Evolutionary conservation across 2,113 vertebrate species (phyloP), one percentile per base, ranked within the genome.

Genomic region (Petrocephalus zakoni): DNA sequence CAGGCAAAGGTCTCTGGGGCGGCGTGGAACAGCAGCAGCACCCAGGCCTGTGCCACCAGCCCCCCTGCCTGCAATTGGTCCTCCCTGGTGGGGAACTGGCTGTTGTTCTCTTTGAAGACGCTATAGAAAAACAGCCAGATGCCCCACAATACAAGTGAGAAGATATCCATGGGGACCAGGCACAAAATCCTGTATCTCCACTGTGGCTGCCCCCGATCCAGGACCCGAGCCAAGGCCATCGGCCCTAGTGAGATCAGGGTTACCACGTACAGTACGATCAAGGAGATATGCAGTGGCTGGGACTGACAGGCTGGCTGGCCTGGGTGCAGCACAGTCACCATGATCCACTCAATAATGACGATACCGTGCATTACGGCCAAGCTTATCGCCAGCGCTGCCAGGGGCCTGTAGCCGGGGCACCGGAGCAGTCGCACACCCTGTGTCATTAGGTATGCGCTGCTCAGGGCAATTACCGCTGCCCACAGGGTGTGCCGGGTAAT

Each of bases 111-210:
- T 0, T 98, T 99, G 46, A 97, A 97, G 0, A 97, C 98, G 49
- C 99, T 95, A 87, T 99, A 99, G 96, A 99, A 97, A 90, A 96
- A 96, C 93, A 98, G 95, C 98, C 98, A 99, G 90, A 97, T 96
- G 8, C 95, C 97, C 98, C 97, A 99, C 89, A 99, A 96, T 88
- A 99, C 94, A 92, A 97, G 53, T 0, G 98, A 98, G 87, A 98
- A 94, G 52, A 97, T 92, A 87, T 96, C 95, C 0, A 97, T 96
- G 88, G 97, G 87, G 90, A 99, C 94, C 89, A 99, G 94, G 94
- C 97, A 98, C 61, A 95, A 91, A 52, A 97, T 97, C 0, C 95
- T 98, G 90, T 96, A 97, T 92, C 97, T 97, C 98, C 98, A 99
- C 64, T 96, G 96, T 89, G 93, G 96, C 84, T 96, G 97, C 94